Conservation (phyloP, 2,113 vertebrate species). For the Burhinus oedicnemus region DNA sequence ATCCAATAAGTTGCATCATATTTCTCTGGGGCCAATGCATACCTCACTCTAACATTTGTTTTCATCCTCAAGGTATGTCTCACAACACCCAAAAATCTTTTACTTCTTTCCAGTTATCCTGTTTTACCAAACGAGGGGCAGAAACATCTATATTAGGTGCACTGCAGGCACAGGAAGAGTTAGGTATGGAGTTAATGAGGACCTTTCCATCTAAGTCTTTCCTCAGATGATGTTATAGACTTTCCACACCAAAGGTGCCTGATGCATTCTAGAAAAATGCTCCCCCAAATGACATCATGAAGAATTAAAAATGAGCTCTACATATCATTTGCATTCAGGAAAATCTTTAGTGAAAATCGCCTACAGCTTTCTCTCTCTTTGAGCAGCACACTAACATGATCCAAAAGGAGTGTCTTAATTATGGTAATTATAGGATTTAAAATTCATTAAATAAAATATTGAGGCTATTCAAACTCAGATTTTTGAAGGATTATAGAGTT, state of each 20-base stretch:
- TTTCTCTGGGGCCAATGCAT: neutral
- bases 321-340: conserved; percentile 13
- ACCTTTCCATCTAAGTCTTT: neutral
- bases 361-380: conserved; percentile 36
- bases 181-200: neutral
- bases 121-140: neutral
- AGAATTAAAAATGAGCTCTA: conserved; percentile 24
- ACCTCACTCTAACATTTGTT: neutral
- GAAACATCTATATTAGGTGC: neutral
- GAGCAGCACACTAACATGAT: conserved; percentile 39
- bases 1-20: neutral
- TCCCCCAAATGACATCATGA: neutral
- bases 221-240: neutral
- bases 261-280: neutral
- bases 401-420: conserved; percentile 67
- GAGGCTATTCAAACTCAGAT: conserved; percentile 58
- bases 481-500: conserved; percentile 63
- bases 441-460: conserved; percentile 61
- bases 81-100: neutral
- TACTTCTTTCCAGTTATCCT: neutral
- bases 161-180: neutral
- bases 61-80: neutral
- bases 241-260: neutral
- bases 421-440: conserved; percentile 66
- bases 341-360: conserved; percentile 39